phyloP scores from a whole-genome alignment of 2,888 invertebrate genomes.

The Coenonympha arcania region DNA sequence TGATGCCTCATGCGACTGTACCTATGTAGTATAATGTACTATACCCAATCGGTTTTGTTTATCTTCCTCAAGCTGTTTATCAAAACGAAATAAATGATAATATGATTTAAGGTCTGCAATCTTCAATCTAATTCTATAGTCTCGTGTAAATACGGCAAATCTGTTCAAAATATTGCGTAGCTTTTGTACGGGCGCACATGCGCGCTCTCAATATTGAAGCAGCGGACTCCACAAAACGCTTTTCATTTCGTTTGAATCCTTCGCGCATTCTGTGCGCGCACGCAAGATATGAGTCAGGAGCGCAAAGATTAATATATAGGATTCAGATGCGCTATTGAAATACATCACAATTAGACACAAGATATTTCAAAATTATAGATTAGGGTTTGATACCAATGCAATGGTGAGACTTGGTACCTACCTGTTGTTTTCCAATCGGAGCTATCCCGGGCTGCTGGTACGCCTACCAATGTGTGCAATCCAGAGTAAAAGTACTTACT shows the following conservation, averaged over 20 bases:
- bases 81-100: not conserved
- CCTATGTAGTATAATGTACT: too few species aligned
- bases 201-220: constrained; percentile 52
- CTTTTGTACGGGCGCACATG: constrained; percentile 62
- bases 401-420: too few species aligned
- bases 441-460: too few species aligned
- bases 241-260: constrained; percentile 68
- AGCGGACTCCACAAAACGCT: constrained; percentile 63
- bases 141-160: constrained; percentile 54
- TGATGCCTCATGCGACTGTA: too few species aligned
- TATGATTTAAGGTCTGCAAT: not conserved
- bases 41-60: too few species aligned
- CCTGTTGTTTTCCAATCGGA: too few species aligned
- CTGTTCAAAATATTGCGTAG: constrained; percentile 53
- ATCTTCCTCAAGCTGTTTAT: not conserved
- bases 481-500: too few species aligned
- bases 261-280: constrained; percentile 43
- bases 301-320: constrained; percentile 29
- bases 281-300: constrained; percentile 44
- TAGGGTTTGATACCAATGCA: too few species aligned
- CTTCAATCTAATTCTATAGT: constrained; percentile 9
- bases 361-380: too few species aligned
- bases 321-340: not conserved
- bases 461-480: too few species aligned
- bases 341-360: not conserved